Percentiles rank a stretch among this genome's conserved stretches.
Evolutionary conservation across 2,888 invertebrate genomes (phyloP).

Genomic region (Altica lythri): DNA sequence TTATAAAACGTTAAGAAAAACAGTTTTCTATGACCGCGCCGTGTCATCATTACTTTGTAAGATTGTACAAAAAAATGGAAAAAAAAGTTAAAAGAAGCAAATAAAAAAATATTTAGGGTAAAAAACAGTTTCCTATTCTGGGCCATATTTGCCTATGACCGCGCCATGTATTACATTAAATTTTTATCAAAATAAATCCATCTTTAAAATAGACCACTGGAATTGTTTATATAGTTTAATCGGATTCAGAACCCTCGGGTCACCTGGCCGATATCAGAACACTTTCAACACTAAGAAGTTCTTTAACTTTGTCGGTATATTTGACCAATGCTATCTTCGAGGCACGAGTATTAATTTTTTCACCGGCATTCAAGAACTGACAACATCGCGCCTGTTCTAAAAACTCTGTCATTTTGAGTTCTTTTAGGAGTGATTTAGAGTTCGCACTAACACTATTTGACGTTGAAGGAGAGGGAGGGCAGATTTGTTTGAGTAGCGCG

Average conservation of each 20-base stretch:
- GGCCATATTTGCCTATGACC: too few relatives aligned
- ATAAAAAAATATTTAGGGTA: too few relatives aligned
- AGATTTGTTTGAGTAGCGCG: constrained; percentile 75
- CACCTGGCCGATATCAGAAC: constrained; percentile 67
- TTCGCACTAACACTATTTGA: constrained; percentile 53
- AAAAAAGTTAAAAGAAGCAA: too few relatives aligned
- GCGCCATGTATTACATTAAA: too few relatives aligned
- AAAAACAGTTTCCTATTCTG: too few relatives aligned
- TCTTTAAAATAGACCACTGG: too few relatives aligned
- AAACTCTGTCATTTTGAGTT: constrained; percentile 80
- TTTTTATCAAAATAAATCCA: too few relatives aligned
- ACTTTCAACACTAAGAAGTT: constrained; percentile 80
- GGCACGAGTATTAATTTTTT: constrained; percentile 78
- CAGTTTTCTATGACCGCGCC: constrained; percentile 18
- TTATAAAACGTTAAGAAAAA: too few relatives aligned
- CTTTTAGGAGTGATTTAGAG: constrained; percentile 60
- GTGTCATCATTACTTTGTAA: too few relatives aligned
- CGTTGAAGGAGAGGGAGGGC: constrained; percentile 61
- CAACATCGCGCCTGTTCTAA: constrained; percentile 80
- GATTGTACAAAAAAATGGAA: too few relatives aligned
- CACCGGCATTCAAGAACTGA: constrained; percentile 76
- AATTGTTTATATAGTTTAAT: too few relatives aligned
- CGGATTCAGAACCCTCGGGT: constrained; percentile 44
- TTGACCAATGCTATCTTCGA: constrained; percentile 81
- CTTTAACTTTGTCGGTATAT: constrained; percentile 82